Evolutionary conservation across 2,888 invertebrate species (phyloP), one percentile per base, ranked within the genome.

Genomic region (Agrotis puta): DNA sequence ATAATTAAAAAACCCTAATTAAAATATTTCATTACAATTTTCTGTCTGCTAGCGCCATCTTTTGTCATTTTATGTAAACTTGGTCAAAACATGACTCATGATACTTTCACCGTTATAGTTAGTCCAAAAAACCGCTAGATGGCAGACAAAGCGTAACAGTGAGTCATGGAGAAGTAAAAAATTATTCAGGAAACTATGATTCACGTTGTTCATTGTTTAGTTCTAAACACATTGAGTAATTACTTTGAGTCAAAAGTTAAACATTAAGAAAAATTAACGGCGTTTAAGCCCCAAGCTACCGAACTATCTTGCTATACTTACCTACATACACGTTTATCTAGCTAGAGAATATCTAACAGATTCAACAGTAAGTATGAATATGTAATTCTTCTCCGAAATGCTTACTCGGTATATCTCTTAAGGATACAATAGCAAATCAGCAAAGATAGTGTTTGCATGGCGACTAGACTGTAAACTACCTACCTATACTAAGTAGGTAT

Each of bases 131-230:
- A 24, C 14, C 50, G 53, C 50, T 58, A 80, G 79, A 80, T 77
- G 79, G 81, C 79, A 16, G n/a, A 7, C 13, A 11, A 27, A 56
- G 9, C 62, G 24, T 24, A 39, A 56, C 58, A 48, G 59, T 75
- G 66, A 78, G 43, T 78, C 67, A 77, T 53, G 7, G n/a, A n/a
- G 1, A 3, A 48, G 43, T 54, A 48, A 62, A 61, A 59, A 71
- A 54, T n/a, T 14, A 72, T 48, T 56, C 56, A 67, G 59, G 63
- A 74, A 78, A 74, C 56, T 56, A 57, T 79, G 80, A 79, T 70
- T 79, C 79, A 75, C 64, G 56, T 22, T 64, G 47, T 48, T 67
- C 47, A 62, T 61, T 72, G 66, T 73, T 58, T 33, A 67, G 54
- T 75, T 79, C 16, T 67, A 67, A 57, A 45, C 62, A 69, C 61